A percentile compares a stretch with the other conserved stretches of the same genome.
Conservation (phyloP, 2,888 invertebrate species). For the Lycaena phlaeas region DNA sequence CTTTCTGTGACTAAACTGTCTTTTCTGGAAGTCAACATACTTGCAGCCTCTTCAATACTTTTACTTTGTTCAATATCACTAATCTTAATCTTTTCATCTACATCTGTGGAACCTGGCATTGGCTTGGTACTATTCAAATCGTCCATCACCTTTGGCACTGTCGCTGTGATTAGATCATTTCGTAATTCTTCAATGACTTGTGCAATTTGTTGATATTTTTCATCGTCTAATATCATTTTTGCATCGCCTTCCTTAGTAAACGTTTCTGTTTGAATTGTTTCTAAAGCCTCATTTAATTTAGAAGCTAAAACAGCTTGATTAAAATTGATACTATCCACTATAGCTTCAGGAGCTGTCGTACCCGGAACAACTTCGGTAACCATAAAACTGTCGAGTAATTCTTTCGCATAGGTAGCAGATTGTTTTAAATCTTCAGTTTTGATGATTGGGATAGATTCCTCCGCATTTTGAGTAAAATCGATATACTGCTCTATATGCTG, state of each 20-base stretch:
- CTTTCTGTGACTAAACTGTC: no score
- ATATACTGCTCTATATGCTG: conserved; percentile 47
- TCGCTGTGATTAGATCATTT: conserved; percentile 36
- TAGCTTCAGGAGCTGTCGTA: conserved; percentile 15
- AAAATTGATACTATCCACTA: conserved; percentile 14
- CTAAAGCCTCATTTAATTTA: conserved; percentile 37
- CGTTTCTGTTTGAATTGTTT: conserved; percentile 34
- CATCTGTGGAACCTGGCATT: no score
- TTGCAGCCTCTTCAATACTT: no score
- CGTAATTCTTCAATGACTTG: conserved; percentile 37
- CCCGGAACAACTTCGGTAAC: conserved; percentile 18
- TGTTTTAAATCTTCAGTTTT: conserved; percentile 38
- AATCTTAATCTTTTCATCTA: no score
- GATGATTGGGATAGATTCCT: conserved; percentile 41
- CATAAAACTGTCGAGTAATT: conserved; percentile 35
- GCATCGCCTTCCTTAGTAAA: conserved; percentile 34
- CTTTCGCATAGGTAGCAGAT: conserved; percentile 36
- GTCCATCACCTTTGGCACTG: conserved; percentile 17
- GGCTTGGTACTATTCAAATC: not conserved
- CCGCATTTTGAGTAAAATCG: conserved; percentile 45
- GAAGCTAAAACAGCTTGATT: conserved; percentile 31
- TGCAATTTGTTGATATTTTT: conserved; percentile 32
- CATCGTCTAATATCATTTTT: conserved; percentile 26
- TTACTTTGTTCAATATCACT: no score
- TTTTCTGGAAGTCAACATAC: no score